Percentiles rank a stretch among this genome's conserved stretches.
Conservation (phyloP, 2,797 vertebrate genomes). For the Chelonia mydas region DNA sequence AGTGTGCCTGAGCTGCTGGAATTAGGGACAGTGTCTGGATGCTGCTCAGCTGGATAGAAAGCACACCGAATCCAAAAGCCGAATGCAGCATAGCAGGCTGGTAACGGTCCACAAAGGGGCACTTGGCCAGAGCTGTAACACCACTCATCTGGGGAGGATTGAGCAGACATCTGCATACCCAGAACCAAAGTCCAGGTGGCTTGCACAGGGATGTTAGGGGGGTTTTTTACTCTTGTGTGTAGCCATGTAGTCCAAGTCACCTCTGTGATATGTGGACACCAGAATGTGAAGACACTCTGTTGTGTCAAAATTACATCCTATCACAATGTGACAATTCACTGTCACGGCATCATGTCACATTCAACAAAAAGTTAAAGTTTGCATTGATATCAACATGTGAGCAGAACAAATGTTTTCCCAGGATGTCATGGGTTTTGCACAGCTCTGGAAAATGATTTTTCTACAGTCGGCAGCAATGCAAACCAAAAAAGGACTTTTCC, state of each 20-base stretch:
- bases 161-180: background rate
- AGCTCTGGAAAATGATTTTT: constrained; percentile 52
- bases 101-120: background rate
- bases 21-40: background rate
- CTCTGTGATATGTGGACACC: background rate
- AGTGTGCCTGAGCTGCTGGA: background rate
- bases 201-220: background rate
- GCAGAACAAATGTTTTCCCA: constrained; percentile 50
- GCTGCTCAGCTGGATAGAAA: background rate
- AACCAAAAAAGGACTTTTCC: constrained; percentile 44
- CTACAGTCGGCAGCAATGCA: constrained; percentile 53
- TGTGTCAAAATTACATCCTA: background rate
- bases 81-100: background rate
- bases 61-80: background rate
- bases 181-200: background rate
- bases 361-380: background rate
- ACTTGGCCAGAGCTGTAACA: background rate
- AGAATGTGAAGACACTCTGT: background rate
- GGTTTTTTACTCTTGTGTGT: background rate
- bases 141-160: background rate
- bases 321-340: background rate
- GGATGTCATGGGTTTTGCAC: constrained; percentile 26
- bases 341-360: background rate
- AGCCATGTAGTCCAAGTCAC: background rate
- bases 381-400: constrained; percentile 7